Percentiles rank a stretch among this genome's conserved stretches.
Evolutionary conservation across 2,888 invertebrate species (phyloP).

Genomic region (Hirtodrosophila trivittata): DNA sequence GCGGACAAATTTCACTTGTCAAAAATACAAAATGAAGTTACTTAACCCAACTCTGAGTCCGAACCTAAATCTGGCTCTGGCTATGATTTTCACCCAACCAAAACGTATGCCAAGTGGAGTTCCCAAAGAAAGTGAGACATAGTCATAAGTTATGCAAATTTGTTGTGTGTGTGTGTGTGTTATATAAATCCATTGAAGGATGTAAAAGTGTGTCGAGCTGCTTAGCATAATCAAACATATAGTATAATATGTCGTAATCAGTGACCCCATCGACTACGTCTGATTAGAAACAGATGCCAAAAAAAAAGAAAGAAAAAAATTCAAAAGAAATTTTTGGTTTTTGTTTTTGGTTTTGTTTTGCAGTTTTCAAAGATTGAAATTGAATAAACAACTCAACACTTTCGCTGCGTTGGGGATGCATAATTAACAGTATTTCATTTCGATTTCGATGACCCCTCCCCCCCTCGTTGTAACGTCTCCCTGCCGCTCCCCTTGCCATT

Average conservation of each 20-base stretch:
- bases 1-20: constrained; percentile 16
- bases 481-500: not conserved
- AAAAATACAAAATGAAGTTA: constrained; percentile 15
- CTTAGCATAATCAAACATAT: constrained; percentile 59
- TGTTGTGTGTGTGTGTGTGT: constrained; percentile 13
- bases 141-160: constrained; percentile 62
- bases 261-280: not conserved
- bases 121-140: constrained; percentile 31
- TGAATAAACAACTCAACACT: constrained; percentile 40
- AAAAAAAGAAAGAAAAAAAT: constrained; percentile 20
- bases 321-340: constrained; percentile 45
- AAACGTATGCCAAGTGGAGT: constrained; percentile 8
- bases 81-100: constrained; percentile 19
- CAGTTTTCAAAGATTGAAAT: constrained; percentile 1
- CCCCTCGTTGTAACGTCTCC: constrained; percentile 1
- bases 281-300: constrained; percentile 18
- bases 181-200: constrained; percentile 69
- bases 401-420: constrained; percentile 57
- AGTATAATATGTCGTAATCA: constrained; percentile 57
- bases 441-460: constrained; percentile 27
- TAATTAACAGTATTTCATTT: constrained; percentile 63
- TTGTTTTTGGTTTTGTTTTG: constrained; percentile 34
- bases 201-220: constrained; percentile 44
- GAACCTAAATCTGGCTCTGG: not conserved
- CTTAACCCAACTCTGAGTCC: constrained; percentile 26